Conservation (phyloP, 2,797 vertebrate species). For the Passerculus sandwichensis region DNA sequence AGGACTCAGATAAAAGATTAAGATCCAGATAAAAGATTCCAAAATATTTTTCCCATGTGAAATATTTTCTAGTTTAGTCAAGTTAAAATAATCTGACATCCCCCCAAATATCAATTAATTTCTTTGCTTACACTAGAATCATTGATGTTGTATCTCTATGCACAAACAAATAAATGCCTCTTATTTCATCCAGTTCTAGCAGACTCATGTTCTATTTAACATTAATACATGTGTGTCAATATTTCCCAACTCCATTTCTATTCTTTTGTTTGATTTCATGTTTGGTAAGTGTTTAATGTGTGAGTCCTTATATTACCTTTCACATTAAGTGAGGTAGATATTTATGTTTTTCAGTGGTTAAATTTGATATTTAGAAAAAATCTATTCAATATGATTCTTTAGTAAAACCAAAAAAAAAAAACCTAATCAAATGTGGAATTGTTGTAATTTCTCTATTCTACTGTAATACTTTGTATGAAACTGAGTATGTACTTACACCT, state of each 20-base stretch:
- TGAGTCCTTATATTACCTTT: slow-evolving; percentile 53
- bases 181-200: background rate
- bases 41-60: background rate
- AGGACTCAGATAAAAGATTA: background rate
- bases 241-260: background rate
- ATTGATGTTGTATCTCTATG: background rate
- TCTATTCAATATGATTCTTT: background rate
- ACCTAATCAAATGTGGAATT: background rate
- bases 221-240: background rate
- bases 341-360: slow-evolving; percentile 35
- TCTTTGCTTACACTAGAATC: background rate
- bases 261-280: slow-evolving; percentile 37
- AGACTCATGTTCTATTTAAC: background rate
- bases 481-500: background rate
- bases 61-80: background rate
- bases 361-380: slow-evolving; percentile 45
- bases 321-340: slow-evolving; percentile 31
- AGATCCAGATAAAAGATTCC: background rate
- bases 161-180: background rate
- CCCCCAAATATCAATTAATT: background rate
- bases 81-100: background rate
- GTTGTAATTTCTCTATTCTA: slow-evolving; percentile 16
- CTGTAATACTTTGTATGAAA: slow-evolving; percentile 17
- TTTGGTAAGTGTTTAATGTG: slow-evolving; percentile 37
- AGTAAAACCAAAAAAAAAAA: background rate